phyloP scores from a whole-genome alignment of 2,888 invertebrate species.

The Sminthurinus aureus region DNA sequence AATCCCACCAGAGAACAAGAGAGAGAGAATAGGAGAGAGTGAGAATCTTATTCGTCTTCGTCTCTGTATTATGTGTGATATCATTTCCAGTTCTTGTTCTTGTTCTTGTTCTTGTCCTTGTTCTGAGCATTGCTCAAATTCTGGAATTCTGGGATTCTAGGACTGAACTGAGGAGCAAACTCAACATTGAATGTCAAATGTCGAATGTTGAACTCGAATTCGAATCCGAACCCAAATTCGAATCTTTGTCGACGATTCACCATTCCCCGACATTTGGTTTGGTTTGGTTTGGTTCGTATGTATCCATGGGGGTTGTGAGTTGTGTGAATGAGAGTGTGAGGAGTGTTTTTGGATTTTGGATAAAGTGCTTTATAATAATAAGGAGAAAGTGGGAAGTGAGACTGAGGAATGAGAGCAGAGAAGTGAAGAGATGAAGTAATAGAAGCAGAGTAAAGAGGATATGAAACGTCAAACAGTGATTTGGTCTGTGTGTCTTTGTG shows the following conservation, averaged over 20 bases:
- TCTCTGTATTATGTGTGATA: background rate
- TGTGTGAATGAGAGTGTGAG: background rate
- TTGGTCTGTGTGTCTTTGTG: background rate
- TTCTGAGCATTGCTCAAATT: no score
- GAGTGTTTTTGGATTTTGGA: background rate
- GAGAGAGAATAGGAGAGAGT: no score
- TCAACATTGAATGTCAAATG: background rate
- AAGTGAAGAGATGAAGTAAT: background rate
- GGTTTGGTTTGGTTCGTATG: background rate
- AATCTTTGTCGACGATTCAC: no score
- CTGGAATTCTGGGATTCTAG: background rate
- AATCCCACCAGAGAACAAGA: background rate
- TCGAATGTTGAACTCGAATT: no score
- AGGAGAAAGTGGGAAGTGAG: background rate
- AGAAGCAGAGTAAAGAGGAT: conserved; percentile 29
- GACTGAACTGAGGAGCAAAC: no score
- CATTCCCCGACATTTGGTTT: background rate
- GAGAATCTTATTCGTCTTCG: background rate
- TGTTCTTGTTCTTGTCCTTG: background rate
- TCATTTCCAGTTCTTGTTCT: background rate
- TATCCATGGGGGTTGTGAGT: background rate
- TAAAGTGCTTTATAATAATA: conserved; percentile 4
- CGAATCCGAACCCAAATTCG: no score
- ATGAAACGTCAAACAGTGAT: conserved; percentile 34
- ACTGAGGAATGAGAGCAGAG: background rate